Conservation (phyloP, 2,113 vertebrate genomes). For the Panthera leo region DNA sequence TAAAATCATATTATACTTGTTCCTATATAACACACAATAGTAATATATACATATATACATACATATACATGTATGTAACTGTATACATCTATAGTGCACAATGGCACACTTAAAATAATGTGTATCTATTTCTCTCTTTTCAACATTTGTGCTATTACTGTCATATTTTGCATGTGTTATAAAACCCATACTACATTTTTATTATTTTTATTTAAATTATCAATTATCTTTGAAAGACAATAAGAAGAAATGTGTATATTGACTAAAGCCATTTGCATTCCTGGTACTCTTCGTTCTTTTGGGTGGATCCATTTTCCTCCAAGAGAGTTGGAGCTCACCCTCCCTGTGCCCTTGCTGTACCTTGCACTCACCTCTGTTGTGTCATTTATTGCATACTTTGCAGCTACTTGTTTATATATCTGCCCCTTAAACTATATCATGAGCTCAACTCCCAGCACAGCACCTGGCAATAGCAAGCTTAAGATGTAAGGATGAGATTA, state of each 20-base stretch:
- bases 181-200: background rate
- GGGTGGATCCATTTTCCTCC: background rate
- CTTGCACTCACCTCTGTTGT: background rate
- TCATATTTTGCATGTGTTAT: background rate
- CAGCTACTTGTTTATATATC: background rate
- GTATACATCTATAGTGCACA: background rate
- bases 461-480: background rate
- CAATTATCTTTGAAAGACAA: background rate
- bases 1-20: background rate
- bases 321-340: background rate
- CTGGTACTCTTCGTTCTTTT: background rate
- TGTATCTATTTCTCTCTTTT: background rate
- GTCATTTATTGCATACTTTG: background rate
- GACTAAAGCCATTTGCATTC: background rate
- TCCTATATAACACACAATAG: background rate
- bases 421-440: background rate
- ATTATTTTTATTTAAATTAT: background rate
- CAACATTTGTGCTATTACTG: background rate
- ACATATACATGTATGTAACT: fast-evolving
- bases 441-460: background rate
- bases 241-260: background rate
- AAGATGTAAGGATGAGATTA: background rate
- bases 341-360: background rate
- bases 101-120: background rate
- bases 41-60: background rate